phyloP scores from a whole-genome alignment of 2,797 vertebrate genomes.

The Spondyliosoma cantharus region DNA sequence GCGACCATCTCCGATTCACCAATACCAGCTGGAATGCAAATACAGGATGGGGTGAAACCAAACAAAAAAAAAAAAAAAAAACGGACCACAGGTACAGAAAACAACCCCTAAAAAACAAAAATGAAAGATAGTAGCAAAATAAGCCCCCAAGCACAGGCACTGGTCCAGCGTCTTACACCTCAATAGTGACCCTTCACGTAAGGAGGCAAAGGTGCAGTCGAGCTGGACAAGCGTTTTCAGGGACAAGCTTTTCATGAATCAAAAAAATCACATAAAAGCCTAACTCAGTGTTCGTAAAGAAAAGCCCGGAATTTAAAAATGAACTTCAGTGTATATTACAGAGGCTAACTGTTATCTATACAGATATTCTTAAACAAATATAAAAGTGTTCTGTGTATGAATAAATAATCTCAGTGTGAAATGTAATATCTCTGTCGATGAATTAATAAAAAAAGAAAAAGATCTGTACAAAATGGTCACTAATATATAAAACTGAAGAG shows the following conservation, averaged over 20 bases:
- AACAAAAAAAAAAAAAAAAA: slow-evolving; percentile 14
- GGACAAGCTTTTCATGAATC: slow-evolving; percentile 53
- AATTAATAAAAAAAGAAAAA: slow-evolving; percentile 79
- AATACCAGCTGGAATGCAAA: slow-evolving; percentile 50
- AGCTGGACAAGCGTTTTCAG: slow-evolving; percentile 69
- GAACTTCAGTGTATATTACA: slow-evolving; percentile 83
- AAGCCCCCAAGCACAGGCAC: slow-evolving; percentile 72
- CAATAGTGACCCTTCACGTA: slow-evolving; percentile 47
- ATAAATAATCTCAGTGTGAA: slow-evolving; percentile 86
- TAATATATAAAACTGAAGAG: slow-evolving; percentile 84
- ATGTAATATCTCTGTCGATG: slow-evolving; percentile 78
- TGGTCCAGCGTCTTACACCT: slow-evolving; percentile 61
- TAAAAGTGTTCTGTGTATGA: slow-evolving; percentile 85
- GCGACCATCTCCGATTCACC: slow-evolving; percentile 36
- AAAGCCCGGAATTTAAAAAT: slow-evolving; percentile 78
- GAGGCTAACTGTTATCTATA: slow-evolving; percentile 80
- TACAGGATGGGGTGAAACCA: slow-evolving; percentile 37
- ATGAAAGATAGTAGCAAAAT: slow-evolving; percentile 63
- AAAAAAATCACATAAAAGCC: slow-evolving; percentile 58
- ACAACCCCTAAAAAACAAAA: slow-evolving; percentile 33
- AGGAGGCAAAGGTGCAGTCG: slow-evolving; percentile 61
- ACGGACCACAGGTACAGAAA: slow-evolving; percentile 40
- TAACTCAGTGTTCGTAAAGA: slow-evolving; percentile 67
- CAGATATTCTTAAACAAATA: slow-evolving; percentile 86
- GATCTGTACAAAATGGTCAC: slow-evolving; percentile 86